Evolutionary conservation across 2,113 vertebrate genomes (phyloP).

Genomic region (Melanocharis versteri): DNA sequence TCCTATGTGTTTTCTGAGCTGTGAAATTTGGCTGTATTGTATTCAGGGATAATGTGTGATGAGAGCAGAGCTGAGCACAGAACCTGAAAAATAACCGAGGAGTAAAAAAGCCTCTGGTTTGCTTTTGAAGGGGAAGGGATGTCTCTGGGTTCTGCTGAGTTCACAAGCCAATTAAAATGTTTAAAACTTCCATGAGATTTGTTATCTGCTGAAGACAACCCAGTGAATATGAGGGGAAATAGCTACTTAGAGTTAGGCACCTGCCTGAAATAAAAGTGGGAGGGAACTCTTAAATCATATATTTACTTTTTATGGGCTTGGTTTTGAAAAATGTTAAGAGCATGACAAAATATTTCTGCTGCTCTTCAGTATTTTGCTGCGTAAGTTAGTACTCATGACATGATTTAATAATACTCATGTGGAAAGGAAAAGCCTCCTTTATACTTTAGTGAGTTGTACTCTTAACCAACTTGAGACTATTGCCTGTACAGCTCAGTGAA

Average conservation of each 20-base stretch:
- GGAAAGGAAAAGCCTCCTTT: conserved; percentile 45
- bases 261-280: background rate
- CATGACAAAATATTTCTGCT: conserved; percentile 67
- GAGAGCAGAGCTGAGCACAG: background rate
- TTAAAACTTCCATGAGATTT: background rate
- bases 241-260: background rate
- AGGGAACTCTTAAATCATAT: conserved; percentile 32
- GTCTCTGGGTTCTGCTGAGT: background rate
- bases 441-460: conserved; percentile 55
- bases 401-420: conserved; percentile 43
- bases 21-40: background rate
- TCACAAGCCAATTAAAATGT: conserved; percentile 15
- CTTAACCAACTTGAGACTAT: conserved; percentile 67
- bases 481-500: conserved; percentile 78
- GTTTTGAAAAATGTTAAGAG: conserved; percentile 61
- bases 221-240: background rate
- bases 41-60: background rate
- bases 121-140: background rate
- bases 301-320: conserved; percentile 54
- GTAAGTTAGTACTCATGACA: conserved; percentile 27
- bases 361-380: conserved; percentile 71
- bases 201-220: background rate
- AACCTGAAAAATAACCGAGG: background rate
- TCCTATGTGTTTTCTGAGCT: conserved; percentile 25
- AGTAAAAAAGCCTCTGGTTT: background rate